These are phyloP conservation scores for Mycteria americana DNA, from an alignment of 2,797 vertebrate genomes.

Conservation along the genomic window DNA sequence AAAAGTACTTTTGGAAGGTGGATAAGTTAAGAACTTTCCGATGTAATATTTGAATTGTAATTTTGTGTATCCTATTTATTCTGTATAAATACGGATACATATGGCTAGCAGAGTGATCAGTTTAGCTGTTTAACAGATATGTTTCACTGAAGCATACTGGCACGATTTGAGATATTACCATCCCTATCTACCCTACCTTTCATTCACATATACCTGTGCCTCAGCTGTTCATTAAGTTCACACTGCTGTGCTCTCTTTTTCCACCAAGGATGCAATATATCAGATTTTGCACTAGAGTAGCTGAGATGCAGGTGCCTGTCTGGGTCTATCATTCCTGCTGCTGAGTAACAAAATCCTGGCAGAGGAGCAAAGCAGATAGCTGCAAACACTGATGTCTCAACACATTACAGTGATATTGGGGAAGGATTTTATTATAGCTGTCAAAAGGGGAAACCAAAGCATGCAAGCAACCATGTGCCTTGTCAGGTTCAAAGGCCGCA, in stretches of 20 bases:
- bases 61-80: neutral
- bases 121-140: neutral
- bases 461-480: neutral
- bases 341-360: neutral
- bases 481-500: neutral
- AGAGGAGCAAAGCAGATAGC: neutral
- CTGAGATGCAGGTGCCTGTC: neutral
- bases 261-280: neutral
- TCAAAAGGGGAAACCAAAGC: neutral
- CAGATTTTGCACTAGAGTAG: neutral
- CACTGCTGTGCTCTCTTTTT: neutral
- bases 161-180: neutral
- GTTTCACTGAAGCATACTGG: neutral
- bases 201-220: neutral
- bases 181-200: neutral
- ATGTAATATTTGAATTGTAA: neutral
- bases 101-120: neutral
- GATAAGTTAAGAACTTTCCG: neutral
- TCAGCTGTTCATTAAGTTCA: neutral
- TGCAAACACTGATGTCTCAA: neutral
- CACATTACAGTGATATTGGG: neutral
- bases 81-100: neutral
- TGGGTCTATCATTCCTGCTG: neutral
- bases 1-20: neutral
- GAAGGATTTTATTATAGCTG: neutral